A percentile compares a stretch with the other conserved stretches of the same genome.
Conservation (phyloP, 1,140 invertebrate genomes). For the Magallana angulata region DNA sequence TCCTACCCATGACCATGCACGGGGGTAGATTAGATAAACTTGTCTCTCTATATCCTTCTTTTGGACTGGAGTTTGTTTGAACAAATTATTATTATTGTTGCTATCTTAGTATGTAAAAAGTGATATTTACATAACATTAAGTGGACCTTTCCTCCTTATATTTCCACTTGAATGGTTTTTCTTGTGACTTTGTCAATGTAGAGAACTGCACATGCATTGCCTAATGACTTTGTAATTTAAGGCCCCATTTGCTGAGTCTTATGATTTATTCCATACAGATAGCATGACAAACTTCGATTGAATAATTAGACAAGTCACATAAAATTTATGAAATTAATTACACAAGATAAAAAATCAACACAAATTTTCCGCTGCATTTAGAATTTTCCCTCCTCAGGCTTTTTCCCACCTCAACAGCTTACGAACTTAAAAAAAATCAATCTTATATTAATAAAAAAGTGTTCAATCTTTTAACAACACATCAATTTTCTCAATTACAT, state of each 20-base stretch:
- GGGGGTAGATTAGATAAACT: slow-evolving; percentile 15
- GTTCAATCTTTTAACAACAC: slow-evolving; percentile 17
- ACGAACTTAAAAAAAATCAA: neutral
- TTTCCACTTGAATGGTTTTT: neutral
- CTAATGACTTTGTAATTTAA: too few relatives aligned
- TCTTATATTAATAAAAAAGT: neutral
- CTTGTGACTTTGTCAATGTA: too few relatives aligned
- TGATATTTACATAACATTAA: slow-evolving; percentile 4
- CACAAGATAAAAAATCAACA: too few relatives aligned
- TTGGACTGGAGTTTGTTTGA: neutral
- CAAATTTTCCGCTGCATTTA: too few relatives aligned
- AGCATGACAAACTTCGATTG: too few relatives aligned
- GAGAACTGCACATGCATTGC: too few relatives aligned
- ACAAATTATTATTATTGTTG: neutral
- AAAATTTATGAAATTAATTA: too few relatives aligned
- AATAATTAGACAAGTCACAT: too few relatives aligned
- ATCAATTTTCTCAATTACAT: slow-evolving; percentile 21
- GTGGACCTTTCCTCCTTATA: neutral
- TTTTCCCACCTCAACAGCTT: neutral
- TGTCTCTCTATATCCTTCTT: neutral
- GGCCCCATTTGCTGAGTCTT: too few relatives aligned
- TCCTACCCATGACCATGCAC: neutral
- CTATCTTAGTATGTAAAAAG: slow-evolving; percentile 21
- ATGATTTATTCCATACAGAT: too few relatives aligned
- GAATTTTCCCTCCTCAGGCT: too few relatives aligned